These are phyloP conservation scores for Diplodus sargus DNA, from an alignment of 2,797 vertebrate genomes.

Conservation along the genomic window DNA sequence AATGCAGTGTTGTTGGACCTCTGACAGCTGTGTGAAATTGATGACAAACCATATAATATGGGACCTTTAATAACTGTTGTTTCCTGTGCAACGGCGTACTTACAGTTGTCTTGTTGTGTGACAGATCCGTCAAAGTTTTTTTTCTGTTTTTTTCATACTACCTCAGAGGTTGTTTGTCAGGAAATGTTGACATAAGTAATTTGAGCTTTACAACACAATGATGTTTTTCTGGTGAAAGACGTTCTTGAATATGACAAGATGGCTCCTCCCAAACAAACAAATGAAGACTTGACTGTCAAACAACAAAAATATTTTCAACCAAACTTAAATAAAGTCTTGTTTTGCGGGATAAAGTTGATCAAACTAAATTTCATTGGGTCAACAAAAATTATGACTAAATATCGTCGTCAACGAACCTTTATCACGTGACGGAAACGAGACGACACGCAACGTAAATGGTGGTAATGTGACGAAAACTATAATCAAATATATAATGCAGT, in stretches of 20 bases:
- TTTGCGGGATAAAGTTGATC: background rate
- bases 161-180: constrained; percentile 19
- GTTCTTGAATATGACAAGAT: background rate
- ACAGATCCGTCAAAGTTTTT: background rate
- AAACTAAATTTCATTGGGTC: background rate
- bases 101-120: background rate
- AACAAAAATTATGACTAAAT: too few relatives aligned
- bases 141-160: constrained; percentile 7
- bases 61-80: too few relatives aligned
- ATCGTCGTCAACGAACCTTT: too few relatives aligned
- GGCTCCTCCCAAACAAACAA: constrained; percentile 16
- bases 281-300: constrained; percentile 14
- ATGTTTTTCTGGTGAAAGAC: constrained; percentile 3
- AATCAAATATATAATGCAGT: too few relatives aligned
- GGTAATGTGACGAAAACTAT: too few relatives aligned
- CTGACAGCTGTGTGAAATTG: too few relatives aligned
- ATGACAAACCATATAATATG: too few relatives aligned
- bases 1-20: too few relatives aligned
- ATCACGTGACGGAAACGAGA: too few relatives aligned
- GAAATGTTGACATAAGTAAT: constrained; percentile 24
- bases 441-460: too few relatives aligned
- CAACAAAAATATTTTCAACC: background rate
- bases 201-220: constrained; percentile 22
- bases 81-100: background rate
- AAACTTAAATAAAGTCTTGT: background rate